Percentiles rank a stretch among this genome's conserved stretches.
Conservation (phyloP, 2,888 invertebrate genomes). For the Dryadula phaetusa region DNA sequence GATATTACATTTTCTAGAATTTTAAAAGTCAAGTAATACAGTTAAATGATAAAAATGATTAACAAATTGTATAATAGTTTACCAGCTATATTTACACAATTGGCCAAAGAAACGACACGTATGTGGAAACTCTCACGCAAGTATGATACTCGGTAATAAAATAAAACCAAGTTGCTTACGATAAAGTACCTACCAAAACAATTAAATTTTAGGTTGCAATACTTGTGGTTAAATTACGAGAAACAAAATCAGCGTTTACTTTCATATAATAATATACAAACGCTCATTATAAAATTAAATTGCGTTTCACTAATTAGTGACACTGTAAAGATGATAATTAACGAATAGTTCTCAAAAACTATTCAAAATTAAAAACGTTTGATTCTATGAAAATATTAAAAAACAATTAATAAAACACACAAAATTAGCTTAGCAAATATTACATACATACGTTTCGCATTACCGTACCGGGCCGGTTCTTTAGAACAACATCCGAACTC, state of each 20-base stretch:
- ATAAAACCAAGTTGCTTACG: conserved; percentile 35
- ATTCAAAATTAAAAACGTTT: neutral
- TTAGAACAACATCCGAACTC: conserved; percentile 59
- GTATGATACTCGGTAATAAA: conserved; percentile 33
- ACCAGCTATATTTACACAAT: conserved; percentile 38
- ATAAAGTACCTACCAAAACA: conserved; percentile 27
- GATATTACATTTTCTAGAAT: neutral
- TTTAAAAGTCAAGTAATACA: neutral
- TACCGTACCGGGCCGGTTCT: conserved; percentile 65
- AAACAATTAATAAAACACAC: conserved; percentile 60
- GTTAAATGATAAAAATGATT: conserved; percentile 4
- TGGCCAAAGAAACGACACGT: conserved; percentile 35
- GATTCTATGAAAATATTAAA: conserved; percentile 10
- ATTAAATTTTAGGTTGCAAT: conserved; percentile 37
- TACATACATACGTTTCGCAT: conserved; percentile 70
- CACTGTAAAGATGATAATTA: conserved; percentile 3
- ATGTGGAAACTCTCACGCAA: conserved; percentile 38
- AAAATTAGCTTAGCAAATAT: conserved; percentile 71
- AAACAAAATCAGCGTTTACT: conserved; percentile 40
- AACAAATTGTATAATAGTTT: conserved; percentile 8
- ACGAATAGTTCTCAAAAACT: neutral
- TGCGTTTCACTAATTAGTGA: conserved; percentile 28
- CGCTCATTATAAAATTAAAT: conserved; percentile 32
- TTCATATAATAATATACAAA: conserved; percentile 32
- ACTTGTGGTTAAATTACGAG: conserved; percentile 33